Base-by-base conservation (phyloP, 2,888 invertebrate species). In the Nemotelus pantherinus region DNA sequence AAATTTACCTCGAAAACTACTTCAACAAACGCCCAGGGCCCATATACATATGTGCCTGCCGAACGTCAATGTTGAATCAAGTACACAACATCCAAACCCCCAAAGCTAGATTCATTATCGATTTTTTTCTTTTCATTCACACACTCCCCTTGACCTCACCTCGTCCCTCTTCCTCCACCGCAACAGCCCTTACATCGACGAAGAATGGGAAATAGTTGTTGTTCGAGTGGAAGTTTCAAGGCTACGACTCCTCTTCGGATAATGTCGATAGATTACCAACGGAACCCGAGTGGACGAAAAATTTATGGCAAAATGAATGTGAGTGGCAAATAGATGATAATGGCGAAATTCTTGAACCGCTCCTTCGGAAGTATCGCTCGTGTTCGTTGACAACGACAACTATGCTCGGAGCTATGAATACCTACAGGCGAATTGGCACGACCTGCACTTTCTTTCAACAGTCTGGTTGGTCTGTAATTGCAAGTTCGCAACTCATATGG, bases 101-200 rank as follows among this genome's bases (percentile, higher is more conserved):
- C 3, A 68, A 41, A 39, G 10, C 50, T 53, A 53, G 53, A 44
- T 10, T 55, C 71, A 55, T 71, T 71, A 71, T 71, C 55, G 71
- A 71, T 71, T 71, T 71, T 71, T 71, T 44, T 50, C n/a, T 41
- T 65, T 65, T 7, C 47, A 65, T 65, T 65, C n/a, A 58, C 65
- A 45, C 65, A 45, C 47, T n/a, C 10, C 25, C 58, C 9, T 65
- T n/a, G 47, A 4, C 45, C 41, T 45, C 6, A n/a, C n/a, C 10
- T 63, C 41, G 7, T 63, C 43, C 39, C 41, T 63, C 1, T 10
- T 63, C 41, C 57, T 4, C 57, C 57, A 9, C 10, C n/a, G 9
- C 3, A 25, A 10, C 63, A 63, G 63, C 3, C 50, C 39, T 25
- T 25, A 25, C 25, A 25, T 25, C n/a, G 44, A 53, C 9, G 43